These are phyloP conservation scores for Odocoileus virginianus DNA, from an alignment of 2,113 vertebrate genomes.

Conservation along the genomic window DNA sequence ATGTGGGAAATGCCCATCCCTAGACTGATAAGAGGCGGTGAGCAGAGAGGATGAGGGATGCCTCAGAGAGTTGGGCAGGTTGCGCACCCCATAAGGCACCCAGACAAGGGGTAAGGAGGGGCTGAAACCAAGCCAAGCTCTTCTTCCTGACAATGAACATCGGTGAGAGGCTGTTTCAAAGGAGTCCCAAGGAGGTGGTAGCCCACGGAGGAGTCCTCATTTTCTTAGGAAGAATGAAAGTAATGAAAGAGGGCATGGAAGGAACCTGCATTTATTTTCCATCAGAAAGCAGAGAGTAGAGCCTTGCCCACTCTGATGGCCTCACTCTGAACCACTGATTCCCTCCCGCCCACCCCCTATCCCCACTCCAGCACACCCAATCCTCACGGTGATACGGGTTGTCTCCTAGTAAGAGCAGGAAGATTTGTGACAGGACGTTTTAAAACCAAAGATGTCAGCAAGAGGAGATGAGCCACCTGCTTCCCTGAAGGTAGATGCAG, in stretches of 20 bases:
- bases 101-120: not conserved
- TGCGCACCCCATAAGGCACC: not conserved
- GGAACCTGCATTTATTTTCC: not conserved
- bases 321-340: not conserved
- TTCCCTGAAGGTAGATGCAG: not conserved
- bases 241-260: not conserved
- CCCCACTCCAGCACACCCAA: not conserved
- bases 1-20: not conserved
- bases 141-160: not conserved
- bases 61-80: not conserved
- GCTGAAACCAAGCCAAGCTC: not conserved
- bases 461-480: not conserved
- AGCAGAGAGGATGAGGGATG: not conserved
- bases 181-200: not conserved
- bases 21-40: not conserved
- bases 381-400: not conserved
- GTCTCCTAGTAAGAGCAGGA: not conserved
- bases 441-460: slow-evolving; percentile 6
- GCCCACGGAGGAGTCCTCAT: not conserved
- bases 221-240: not conserved
- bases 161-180: not conserved
- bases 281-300: not conserved
- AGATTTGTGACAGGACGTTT: not conserved
- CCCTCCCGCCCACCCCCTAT: not conserved
- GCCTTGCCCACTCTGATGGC: not conserved